A percentile compares a stretch with the other conserved stretches of the same genome.
These are phyloP conservation scores for Drosophila prolongata DNA, from an alignment of 2,888 invertebrate species.

Conservation along the genomic window DNA sequence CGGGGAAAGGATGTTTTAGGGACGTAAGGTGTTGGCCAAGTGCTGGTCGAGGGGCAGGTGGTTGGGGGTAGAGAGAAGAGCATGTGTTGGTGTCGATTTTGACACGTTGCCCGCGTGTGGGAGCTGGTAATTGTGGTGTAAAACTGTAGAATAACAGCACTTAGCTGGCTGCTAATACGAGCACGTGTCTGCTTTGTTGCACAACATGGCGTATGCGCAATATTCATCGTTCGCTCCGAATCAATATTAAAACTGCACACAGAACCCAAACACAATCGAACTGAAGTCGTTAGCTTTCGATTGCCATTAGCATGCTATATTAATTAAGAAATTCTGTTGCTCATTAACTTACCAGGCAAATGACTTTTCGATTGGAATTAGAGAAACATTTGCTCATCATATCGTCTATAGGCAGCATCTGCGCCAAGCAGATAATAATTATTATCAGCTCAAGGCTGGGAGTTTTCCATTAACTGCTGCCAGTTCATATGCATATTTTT, in stretches of 20 bases:
- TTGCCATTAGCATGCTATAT: constrained; percentile 19
- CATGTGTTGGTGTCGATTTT: constrained; percentile 46
- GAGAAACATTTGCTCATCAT: constrained; percentile 19
- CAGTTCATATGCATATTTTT: constrained; percentile 64
- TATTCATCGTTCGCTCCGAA: not conserved
- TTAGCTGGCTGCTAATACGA: constrained; percentile 73
- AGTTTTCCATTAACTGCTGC: constrained; percentile 31
- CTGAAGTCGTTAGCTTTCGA: constrained; percentile 31
- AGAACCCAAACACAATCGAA: constrained; percentile 6
- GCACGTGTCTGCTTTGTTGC: constrained; percentile 64
- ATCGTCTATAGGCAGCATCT: constrained; percentile 16
- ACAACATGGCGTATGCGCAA: constrained; percentile 47
- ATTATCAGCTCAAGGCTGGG: constrained; percentile 64
- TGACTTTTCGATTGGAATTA: constrained; percentile 14
- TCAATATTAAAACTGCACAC: constrained; percentile 12
- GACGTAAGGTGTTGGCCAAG: not conserved
- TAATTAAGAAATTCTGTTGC: constrained; percentile 33
- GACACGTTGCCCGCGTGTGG: constrained; percentile 45
- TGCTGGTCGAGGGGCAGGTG: not conserved
- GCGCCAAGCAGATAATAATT: constrained; percentile 22
- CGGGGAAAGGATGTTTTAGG: constrained; percentile 4
- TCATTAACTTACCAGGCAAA: constrained; percentile 19
- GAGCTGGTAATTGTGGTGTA: constrained; percentile 73
- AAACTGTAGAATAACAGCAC: constrained; percentile 78
- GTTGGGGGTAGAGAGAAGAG: not conserved